Evolutionary conservation across 2,888 invertebrate species (phyloP).

Genomic region (Tortrix viridana): DNA sequence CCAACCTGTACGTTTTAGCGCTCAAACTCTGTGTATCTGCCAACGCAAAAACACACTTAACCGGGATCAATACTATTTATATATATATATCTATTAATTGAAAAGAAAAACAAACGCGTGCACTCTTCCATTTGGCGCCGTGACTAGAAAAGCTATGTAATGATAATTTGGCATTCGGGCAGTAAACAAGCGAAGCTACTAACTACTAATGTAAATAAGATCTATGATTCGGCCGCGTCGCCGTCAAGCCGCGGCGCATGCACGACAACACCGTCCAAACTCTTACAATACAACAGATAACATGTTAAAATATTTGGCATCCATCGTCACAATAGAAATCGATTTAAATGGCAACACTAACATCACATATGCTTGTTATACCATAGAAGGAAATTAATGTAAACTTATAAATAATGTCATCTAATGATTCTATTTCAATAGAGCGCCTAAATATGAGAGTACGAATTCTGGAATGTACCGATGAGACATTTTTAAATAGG

Average conservation of each 20-base stretch:
- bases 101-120: slow-evolving; percentile 25
- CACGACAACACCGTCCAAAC: slow-evolving; percentile 40
- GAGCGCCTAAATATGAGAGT: slow-evolving; percentile 39
- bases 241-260: slow-evolving; percentile 46
- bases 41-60: no score
- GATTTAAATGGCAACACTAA: slow-evolving; percentile 63
- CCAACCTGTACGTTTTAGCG: no score
- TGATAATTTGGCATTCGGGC: slow-evolving; percentile 44
- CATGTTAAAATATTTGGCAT: slow-evolving; percentile 70
- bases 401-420: slow-evolving; percentile 26
- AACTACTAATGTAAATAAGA: slow-evolving; percentile 39
- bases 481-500: slow-evolving; percentile 32
- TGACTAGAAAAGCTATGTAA: slow-evolving; percentile 63
- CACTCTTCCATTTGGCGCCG: slow-evolving; percentile 47
- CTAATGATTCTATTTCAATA: slow-evolving; percentile 10
- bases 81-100: no score
- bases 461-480: slow-evolving; percentile 49
- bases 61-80: no score
- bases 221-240: slow-evolving; percentile 31
- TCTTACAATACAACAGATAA: slow-evolving; percentile 59
- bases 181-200: slow-evolving; percentile 39
- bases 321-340: slow-evolving; percentile 54
- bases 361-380: slow-evolving; percentile 52
- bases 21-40: no score
- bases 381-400: slow-evolving; percentile 42